Base-by-base conservation (phyloP, 2,113 vertebrate species). In the Podarcis muralis region DNA sequence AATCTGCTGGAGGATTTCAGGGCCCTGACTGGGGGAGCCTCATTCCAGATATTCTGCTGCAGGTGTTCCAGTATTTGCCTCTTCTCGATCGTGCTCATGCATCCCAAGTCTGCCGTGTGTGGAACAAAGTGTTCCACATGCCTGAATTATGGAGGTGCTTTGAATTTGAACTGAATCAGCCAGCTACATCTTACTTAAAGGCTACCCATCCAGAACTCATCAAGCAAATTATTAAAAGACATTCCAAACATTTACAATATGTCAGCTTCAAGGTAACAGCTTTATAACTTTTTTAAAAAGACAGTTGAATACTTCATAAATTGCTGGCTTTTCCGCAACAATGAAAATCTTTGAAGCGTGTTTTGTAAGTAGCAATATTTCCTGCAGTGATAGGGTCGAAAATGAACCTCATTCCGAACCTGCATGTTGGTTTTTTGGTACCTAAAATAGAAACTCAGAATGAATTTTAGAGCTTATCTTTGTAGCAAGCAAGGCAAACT, bases 61-160 rank as follows among this genome's bases (percentile, higher is more conserved):
- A 99, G 81, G 93, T 99, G 59, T 99, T 99, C 88, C 98, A 99
- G 96, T 98, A 98, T 94, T 95, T 99, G 86, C 98, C 98, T 0
- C 97, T 99, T 87, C 96, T 99, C 91, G 98, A 99, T 89, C 97
- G 98, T 81, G 98, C 98, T 37, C 98, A 97, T 35, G 99, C 99
- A 18, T 99, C 98, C 0, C 98, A 99, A 96, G 99, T 99, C 83
- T 99, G 98, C 92, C 97, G 97, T 3, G 96, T 92, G 81, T 99
- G 99, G 98, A 99, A 99, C 92, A 97, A 99, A 43, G 98, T 98
- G n/a, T 99, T 99, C 94, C 98, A 99, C 71, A 99, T 99, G 98
- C 99, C 99, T 1, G 99, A 99, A 95, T 97, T 99, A 77, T 99
- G 99, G 99, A 97, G 98, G 65, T 99, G 98, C 95, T 99, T 99